Base-by-base conservation (phyloP, 1,140 invertebrate species). In the Paraescarpia echinospica region DNA sequence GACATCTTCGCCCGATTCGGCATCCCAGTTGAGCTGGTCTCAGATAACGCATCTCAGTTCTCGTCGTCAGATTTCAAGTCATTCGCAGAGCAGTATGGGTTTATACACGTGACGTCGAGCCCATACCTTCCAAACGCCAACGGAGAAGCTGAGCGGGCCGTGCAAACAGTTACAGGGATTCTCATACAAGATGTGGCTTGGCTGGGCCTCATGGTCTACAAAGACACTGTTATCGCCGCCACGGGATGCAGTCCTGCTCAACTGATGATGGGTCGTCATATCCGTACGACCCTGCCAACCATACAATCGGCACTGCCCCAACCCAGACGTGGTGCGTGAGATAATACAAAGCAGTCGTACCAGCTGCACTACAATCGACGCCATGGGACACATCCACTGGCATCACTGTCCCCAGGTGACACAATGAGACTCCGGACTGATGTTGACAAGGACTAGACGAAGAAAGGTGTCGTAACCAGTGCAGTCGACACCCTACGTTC, bases 231-330 rank as follows among this genome's bases (percentile, higher is more conserved):
- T 4, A 89, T 33, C 34, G 89, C 89, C n/a, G 34, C n/a, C 89
- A 89, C 89, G 9, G 89, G 89, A 89, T 89, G n/a, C 89, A 33
- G 89, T 89, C 89, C 89, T 89, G 34, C 89, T 6, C n/a, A 89
- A 89, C 89, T 89, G 14, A 33, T 89, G n/a, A 89, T 89, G 89
- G 89, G 89, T 9, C 89, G 89, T 89, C 41, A 41, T 12, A 41
- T 41, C 41, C 41, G 41, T 41, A 41, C 41, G 41, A 41, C 41
- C 41, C 12, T 41, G 41, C 41, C 41, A 41, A 41, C 41, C 41
- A 4, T 41, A 12, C 41, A 4, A 6, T 6, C 41, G 4, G 41
- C 41, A 41, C 41, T 41, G 41, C 4, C 41, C 41, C 41, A 41
- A 41, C 41, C 41, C 41, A 12, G 41, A 41, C 41, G 4, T 41